These are phyloP conservation scores for Drosophila silvestris DNA, from an alignment of 2,888 invertebrate species.

Conservation along the genomic window DNA sequence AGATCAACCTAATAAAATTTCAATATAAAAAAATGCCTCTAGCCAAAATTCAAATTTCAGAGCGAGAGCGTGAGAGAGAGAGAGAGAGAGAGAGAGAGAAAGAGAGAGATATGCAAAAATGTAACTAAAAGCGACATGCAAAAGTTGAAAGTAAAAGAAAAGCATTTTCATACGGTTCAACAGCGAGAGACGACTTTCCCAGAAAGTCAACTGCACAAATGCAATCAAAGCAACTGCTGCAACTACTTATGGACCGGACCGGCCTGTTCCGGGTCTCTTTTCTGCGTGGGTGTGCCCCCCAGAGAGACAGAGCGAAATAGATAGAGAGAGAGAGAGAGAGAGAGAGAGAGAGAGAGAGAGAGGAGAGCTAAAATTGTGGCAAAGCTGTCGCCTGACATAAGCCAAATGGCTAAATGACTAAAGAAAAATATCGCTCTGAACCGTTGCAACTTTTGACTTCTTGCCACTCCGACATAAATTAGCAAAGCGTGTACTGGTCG, in stretches of 20 bases:
- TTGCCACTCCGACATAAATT: not conserved
- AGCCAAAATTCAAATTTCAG: conserved; percentile 56
- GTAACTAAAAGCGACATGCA: conserved; percentile 54
- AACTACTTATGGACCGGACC: conserved; percentile 42
- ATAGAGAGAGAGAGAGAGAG: too few species aligned
- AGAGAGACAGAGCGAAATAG: not conserved
- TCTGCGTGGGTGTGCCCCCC: conserved; percentile 67
- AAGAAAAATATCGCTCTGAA: conserved; percentile 10
- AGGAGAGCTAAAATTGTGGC: not conserved
- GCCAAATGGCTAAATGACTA: conserved; percentile 49
- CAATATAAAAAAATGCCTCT: conserved; percentile 37
- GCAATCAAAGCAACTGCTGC: conserved; percentile 47
- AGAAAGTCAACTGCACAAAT: conserved; percentile 51
- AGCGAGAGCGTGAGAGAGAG: conserved; percentile 29
- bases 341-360: not conserved
- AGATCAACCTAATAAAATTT: conserved; percentile 71
- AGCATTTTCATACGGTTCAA: conserved; percentile 49
- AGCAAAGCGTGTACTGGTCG: not conserved
- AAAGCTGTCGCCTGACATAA: conserved; percentile 37
- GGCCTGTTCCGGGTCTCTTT: conserved; percentile 28
- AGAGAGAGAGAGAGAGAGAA: conserved; percentile 8
- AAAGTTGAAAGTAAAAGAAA: conserved; percentile 83
- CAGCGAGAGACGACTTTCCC: conserved; percentile 68
- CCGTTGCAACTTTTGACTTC: conserved; percentile 33
- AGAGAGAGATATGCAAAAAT: conserved; percentile 33